Conservation (phyloP, 2,113 vertebrate species). For the human region GRCh38 chr12:41444001-41444500, state of each 20-base stretch:
- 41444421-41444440: not conserved
- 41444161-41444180: not conserved
- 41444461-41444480: not conserved
- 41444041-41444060: not conserved
- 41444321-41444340: not conserved
- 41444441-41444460: not conserved
- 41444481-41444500: not conserved
- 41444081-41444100: accelerated
- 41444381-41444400: not conserved
- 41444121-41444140: not conserved
- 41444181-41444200: not conserved
- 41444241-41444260: not conserved
- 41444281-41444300: not conserved
- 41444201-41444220: not conserved
- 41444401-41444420: not conserved
- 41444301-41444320: accelerated
- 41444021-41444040: not conserved
- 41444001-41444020: not conserved
- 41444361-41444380: not conserved
- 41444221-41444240: not conserved
- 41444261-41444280: not conserved
- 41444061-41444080: not conserved
- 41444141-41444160: not conserved
- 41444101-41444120: not conserved
- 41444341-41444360: not conserved